Percentiles rank a stretch among this genome's conserved stretches.
phyloP scores from a whole-genome alignment of 2,888 invertebrate genomes.

The Lomographa bimaculata region DNA sequence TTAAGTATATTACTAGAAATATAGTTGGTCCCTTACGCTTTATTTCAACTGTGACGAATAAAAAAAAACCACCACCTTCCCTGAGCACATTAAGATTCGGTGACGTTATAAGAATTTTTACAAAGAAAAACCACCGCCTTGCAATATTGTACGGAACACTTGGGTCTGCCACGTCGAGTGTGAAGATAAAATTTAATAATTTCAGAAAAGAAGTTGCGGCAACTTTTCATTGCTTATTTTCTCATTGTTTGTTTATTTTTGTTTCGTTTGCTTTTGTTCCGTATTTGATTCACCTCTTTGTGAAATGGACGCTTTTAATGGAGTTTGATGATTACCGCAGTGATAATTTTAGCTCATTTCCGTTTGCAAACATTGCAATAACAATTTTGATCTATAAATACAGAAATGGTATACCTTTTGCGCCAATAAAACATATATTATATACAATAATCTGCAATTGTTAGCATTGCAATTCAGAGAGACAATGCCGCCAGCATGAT shows the following conservation, averaged over 20 bases:
- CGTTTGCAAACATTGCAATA: no score
- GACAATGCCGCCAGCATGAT: no score
- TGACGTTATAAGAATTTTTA: constrained; percentile 31
- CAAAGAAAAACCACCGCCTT: constrained; percentile 26
- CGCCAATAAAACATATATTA: no score
- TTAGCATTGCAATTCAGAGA: no score
- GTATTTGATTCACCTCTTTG: constrained; percentile 7
- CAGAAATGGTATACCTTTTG: no score
- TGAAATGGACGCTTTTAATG: constrained; percentile 2
- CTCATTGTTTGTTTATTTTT: constrained; percentile 14
- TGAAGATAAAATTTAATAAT: constrained; percentile 19
- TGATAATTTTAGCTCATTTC: background rate
- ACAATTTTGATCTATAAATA: no score
- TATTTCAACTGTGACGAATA: constrained; percentile 4
- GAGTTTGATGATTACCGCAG: constrained; percentile 3
- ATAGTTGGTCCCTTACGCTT: no score
- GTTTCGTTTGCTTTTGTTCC: constrained; percentile 4
- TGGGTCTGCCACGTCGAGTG: constrained; percentile 9
- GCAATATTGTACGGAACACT: constrained; percentile 20
- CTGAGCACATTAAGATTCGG: constrained; percentile 26
- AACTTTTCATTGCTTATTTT: constrained; percentile 19
- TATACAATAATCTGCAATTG: no score
- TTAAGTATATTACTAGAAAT: no score
- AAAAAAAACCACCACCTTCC: constrained; percentile 20
- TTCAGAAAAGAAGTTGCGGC: constrained; percentile 17